A percentile compares a stretch with the other conserved stretches of the same genome.
phyloP scores from a whole-genome alignment of 2,797 vertebrate genomes.

The Myotis findleyi region DNA sequence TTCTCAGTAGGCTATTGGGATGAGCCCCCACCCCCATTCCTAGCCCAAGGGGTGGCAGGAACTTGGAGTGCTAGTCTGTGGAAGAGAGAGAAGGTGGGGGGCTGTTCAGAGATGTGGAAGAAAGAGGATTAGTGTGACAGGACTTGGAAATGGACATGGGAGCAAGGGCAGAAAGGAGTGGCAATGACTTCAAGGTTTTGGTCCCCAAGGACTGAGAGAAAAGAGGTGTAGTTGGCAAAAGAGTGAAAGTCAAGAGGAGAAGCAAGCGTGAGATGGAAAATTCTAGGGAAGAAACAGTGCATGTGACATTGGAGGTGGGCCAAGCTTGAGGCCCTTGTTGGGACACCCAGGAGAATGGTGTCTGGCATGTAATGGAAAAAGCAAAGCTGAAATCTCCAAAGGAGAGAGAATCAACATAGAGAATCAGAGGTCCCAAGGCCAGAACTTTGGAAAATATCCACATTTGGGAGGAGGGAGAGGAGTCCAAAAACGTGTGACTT shows the following conservation, averaged over 20 bases:
- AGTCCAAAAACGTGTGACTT: neutral
- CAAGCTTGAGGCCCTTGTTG: too few relatives aligned
- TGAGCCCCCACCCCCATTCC: too few relatives aligned
- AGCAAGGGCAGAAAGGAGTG: neutral
- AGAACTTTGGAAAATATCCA: neutral
- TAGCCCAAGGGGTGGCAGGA: neutral
- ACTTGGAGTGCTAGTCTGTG: neutral
- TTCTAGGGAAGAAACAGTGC: neutral
- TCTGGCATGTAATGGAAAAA: neutral
- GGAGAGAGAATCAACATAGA: neutral
- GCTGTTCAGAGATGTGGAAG: neutral
- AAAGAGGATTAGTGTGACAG: neutral
- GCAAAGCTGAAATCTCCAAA: neutral
- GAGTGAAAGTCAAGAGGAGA: neutral
- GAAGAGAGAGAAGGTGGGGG: neutral
- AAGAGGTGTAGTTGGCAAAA: neutral
- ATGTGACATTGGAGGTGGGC: neutral
- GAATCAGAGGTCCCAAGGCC: too few relatives aligned
- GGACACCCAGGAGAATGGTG: neutral
- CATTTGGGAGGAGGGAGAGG: neutral
- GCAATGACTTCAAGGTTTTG: neutral
- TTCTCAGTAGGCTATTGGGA: rapidly evolving
- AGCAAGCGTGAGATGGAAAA: neutral
- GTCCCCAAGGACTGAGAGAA: neutral
- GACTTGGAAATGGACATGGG: neutral